Percentiles rank a stretch among this genome's conserved stretches.
Conservation (phyloP, 2,797 vertebrate genomes). For the Hylomyscus alleni region DNA sequence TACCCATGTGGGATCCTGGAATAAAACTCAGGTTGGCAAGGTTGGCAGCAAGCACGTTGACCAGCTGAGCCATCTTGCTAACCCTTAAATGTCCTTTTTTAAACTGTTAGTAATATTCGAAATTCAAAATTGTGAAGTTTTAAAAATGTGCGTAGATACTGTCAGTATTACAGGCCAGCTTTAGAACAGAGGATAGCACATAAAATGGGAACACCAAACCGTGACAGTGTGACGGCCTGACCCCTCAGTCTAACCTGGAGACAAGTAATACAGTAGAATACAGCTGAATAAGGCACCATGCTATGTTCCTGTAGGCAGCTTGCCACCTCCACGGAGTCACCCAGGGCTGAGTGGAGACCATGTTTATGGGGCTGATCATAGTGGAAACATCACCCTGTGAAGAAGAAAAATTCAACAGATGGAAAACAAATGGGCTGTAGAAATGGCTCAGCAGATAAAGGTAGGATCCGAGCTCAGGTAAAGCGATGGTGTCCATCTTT, state of each 20-base stretch:
- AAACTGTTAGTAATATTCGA: conserved; percentile 10
- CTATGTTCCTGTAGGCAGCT: not conserved
- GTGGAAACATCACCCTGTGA: not conserved
- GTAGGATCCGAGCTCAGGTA: not conserved
- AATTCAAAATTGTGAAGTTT: conserved; percentile 25
- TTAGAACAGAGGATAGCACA: not conserved
- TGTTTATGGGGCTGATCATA: not conserved
- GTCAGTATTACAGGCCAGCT: not conserved
- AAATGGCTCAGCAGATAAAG: not conserved
- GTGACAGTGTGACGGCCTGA: not conserved
- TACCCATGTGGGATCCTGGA: not conserved
- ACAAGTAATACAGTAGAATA: not conserved
- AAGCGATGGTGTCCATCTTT: not conserved
- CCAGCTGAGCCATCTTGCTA: not conserved
- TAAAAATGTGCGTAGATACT: conserved; percentile 7
- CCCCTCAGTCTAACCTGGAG: not conserved
- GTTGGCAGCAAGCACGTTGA: not conserved
- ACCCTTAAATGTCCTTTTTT: conserved; percentile 30
- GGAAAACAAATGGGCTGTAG: not conserved
- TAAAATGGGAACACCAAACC: not conserved
- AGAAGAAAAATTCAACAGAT: not conserved
- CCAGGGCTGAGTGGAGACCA: not conserved
- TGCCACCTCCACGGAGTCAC: not conserved
- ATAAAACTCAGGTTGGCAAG: not conserved
- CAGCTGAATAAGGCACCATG: not conserved